phyloP scores from a whole-genome alignment of 1,140 invertebrate species.

The Aphelenchoides avenae region DNA sequence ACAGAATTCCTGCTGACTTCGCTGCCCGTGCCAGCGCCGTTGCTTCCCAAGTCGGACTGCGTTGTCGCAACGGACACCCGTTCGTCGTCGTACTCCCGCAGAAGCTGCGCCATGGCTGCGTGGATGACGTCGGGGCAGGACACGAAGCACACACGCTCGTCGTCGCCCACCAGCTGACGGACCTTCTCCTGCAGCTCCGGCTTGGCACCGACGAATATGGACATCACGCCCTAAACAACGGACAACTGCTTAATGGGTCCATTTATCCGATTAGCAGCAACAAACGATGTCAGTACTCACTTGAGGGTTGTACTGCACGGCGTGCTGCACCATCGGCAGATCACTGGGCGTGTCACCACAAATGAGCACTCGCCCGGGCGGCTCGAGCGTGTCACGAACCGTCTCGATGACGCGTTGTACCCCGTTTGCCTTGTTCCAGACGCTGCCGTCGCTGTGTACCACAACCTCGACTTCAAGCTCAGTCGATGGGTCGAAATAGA shows the following conservation, averaged over 20 bases:
- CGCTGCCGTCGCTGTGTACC: slow-evolving; percentile 40
- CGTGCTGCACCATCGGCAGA: slow-evolving; percentile 50
- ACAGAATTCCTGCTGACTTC: too few relatives aligned
- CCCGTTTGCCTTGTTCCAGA: slow-evolving; percentile 59
- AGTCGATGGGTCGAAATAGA: slow-evolving; percentile 54
- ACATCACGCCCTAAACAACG: slow-evolving; percentile 40
- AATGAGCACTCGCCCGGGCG: slow-evolving; percentile 46
- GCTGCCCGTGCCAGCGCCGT: too few relatives aligned
- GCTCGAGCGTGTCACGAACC: slow-evolving; percentile 39
- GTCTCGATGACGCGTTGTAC: slow-evolving; percentile 48
- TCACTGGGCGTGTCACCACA: slow-evolving; percentile 56
- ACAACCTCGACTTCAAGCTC: slow-evolving; percentile 57
- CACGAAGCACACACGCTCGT: slow-evolving; percentile 29
- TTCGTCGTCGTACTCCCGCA: too few relatives aligned
- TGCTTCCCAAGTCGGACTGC: too few relatives aligned
- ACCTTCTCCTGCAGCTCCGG: slow-evolving; percentile 21
- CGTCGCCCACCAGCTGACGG: slow-evolving; percentile 13
- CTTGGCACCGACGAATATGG: slow-evolving; percentile 36
- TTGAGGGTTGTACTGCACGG: slow-evolving; percentile 37
- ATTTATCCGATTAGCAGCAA: slow-evolving; percentile 7
- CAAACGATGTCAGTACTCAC: slow-evolving; percentile 13
- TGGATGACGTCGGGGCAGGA: slow-evolving; percentile 46
- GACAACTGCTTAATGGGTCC: too few relatives aligned
- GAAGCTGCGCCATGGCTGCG: too few relatives aligned
- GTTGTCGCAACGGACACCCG: too few relatives aligned